A percentile compares a stretch with the other conserved stretches of the same genome.
Evolutionary conservation across 1,140 invertebrate species (phyloP).

Genomic region (Marisa cornuarietis): DNA sequence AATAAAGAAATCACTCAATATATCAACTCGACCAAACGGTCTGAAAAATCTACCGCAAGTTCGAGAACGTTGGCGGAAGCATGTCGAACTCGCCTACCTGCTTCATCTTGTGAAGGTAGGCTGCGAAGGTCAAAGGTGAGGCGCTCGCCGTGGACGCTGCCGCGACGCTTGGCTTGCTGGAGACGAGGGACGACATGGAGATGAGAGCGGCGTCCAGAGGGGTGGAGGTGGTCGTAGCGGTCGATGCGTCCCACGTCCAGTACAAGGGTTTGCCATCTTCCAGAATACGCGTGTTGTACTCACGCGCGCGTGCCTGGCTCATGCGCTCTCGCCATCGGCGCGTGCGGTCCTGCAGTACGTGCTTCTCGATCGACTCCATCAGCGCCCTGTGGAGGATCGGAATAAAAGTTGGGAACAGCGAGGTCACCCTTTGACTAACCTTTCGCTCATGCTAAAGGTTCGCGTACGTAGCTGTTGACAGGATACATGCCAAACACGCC

Average conservation of each 20-base stretch:
- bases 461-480: too few species aligned
- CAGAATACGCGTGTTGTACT: constrained; percentile 17
- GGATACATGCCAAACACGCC: too few species aligned
- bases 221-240: not conserved
- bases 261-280: not conserved
- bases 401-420: too few species aligned
- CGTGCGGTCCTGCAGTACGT: constrained; percentile 7
- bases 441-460: too few species aligned
- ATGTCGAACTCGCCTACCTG: not conserved
- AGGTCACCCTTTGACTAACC: too few species aligned
- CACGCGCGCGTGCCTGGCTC: not conserved
- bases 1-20: too few species aligned
- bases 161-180: too few species aligned
- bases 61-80: too few species aligned
- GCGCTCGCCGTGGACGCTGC: not conserved
- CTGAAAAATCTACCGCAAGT: too few species aligned
- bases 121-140: not conserved
- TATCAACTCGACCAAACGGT: too few species aligned
- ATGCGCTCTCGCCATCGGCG: not conserved
- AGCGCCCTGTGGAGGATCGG: constrained; percentile 2
- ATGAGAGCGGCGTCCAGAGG: not conserved
- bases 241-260: not conserved
- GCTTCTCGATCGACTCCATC: constrained; percentile 4
- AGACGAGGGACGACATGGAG: not conserved
- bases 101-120: not conserved